Percentiles rank a stretch among this genome's conserved stretches.
phyloP scores from a whole-genome alignment of 1,140 invertebrate species.

The Eufriesea mexicana region DNA sequence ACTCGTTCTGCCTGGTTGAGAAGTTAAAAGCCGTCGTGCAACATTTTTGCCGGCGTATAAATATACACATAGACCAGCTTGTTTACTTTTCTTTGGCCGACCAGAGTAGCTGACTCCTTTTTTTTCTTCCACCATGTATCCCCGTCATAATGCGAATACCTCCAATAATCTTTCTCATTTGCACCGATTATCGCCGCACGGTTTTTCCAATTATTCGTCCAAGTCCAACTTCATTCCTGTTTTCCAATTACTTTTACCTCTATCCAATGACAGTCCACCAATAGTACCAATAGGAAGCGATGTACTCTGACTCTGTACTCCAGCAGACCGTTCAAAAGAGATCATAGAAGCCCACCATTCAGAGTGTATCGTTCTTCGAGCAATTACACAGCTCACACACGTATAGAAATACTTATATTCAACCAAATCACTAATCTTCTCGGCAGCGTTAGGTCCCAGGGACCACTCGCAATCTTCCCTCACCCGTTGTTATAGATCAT shows the following conservation, averaged over 20 bases:
- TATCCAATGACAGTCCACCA: not conserved
- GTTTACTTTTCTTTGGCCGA: conserved; percentile 33
- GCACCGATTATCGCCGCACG: not conserved
- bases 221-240: not conserved
- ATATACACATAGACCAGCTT: conserved; percentile 8
- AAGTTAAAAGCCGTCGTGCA: conserved; percentile 47
- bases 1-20: conserved; percentile 22
- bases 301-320: no score
- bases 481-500: not conserved
- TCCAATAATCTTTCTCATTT: conserved; percentile 2
- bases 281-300: not conserved
- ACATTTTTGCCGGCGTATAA: conserved; percentile 41
- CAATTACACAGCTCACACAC: no score
- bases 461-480: not conserved
- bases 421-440: not conserved
- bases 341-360: no score
- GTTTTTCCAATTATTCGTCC: not conserved
- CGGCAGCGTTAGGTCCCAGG: not conserved
- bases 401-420: no score
- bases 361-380: no score
- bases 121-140: not conserved
- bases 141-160: not conserved
- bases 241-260: not conserved
- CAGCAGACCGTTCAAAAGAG: no score
- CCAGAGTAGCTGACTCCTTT: not conserved